A percentile compares a stretch with the other conserved stretches of the same genome.
phyloP scores from a whole-genome alignment of 37 sponge, comb jelly and placozoan genomes.

The Aplysina aerophoba region DNA sequence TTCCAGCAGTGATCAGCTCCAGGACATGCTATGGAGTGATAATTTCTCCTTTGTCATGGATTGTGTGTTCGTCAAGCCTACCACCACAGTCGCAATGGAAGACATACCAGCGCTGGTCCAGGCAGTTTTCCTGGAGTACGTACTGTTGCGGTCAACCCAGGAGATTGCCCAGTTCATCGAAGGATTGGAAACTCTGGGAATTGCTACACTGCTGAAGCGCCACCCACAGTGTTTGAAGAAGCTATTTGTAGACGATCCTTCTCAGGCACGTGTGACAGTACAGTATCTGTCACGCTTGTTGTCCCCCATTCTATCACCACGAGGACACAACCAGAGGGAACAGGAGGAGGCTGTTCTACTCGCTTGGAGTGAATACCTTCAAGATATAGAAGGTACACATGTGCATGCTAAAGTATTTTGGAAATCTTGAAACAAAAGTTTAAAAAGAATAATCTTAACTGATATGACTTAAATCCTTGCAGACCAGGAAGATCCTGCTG shows the following conservation, averaged over 20 bases:
- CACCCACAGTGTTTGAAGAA: background rate
- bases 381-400: background rate
- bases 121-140: conserved; percentile 5
- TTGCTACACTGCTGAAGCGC: background rate
- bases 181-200: conserved; percentile 10
- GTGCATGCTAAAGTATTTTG: background rate
- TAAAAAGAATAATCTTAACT: background rate
- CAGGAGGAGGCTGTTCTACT: conserved; percentile 19
- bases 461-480: background rate
- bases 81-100: background rate
- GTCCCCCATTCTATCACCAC: background rate
- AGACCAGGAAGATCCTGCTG: background rate
- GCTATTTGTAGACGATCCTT: background rate
- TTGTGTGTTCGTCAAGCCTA: conserved; percentile 19
- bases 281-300: conserved; percentile 12
- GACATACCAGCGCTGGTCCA: conserved; percentile 1
- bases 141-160: background rate
- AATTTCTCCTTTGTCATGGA: background rate
- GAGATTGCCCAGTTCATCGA: conserved; percentile 32
- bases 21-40: background rate
- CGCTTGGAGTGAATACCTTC: background rate
- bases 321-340: conserved; percentile 14
- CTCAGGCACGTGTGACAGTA: background rate
- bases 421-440: too few species aligned
- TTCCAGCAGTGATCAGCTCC: background rate